Percentiles rank a stretch among this genome's conserved stretches.
These are phyloP conservation scores for Orthonyx spaldingii DNA, from an alignment of 2,113 vertebrate genomes.

Conservation along the genomic window DNA sequence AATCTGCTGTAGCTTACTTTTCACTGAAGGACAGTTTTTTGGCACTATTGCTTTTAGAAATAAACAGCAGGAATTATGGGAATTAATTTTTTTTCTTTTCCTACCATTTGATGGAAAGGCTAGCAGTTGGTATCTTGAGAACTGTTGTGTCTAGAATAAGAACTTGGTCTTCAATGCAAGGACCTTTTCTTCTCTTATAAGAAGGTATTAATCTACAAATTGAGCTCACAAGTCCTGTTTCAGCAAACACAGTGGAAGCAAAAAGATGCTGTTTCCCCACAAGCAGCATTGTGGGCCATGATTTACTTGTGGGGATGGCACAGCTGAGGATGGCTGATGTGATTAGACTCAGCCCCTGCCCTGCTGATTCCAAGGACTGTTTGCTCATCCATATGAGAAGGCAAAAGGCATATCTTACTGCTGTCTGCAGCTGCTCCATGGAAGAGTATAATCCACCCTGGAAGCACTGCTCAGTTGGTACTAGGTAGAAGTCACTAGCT, in stretches of 20 bases:
- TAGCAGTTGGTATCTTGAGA: neutral
- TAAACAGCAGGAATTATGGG: neutral
- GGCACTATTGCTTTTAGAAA: neutral
- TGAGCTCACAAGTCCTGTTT: neutral
- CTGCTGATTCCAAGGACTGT: neutral
- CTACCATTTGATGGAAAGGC: neutral
- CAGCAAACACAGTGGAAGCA: neutral
- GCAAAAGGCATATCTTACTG: neutral
- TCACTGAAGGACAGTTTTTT: neutral
- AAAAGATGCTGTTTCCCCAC: neutral
- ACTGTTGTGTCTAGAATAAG: neutral
- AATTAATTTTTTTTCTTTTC: neutral
- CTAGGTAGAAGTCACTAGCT: neutral
- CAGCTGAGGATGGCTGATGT: too few relatives aligned
- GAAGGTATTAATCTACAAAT: neutral
- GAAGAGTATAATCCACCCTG: neutral
- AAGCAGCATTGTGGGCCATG: neutral
- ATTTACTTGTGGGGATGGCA: neutral
- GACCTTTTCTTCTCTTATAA: neutral
- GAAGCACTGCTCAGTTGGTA: neutral
- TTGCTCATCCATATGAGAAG: neutral
- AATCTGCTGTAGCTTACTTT: neutral
- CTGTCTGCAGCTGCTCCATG: neutral
- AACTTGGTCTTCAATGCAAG: neutral
- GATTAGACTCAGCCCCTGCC: neutral